phyloP scores from a whole-genome alignment of 2,113 vertebrate species.

The Anolis carolinensis region DNA sequence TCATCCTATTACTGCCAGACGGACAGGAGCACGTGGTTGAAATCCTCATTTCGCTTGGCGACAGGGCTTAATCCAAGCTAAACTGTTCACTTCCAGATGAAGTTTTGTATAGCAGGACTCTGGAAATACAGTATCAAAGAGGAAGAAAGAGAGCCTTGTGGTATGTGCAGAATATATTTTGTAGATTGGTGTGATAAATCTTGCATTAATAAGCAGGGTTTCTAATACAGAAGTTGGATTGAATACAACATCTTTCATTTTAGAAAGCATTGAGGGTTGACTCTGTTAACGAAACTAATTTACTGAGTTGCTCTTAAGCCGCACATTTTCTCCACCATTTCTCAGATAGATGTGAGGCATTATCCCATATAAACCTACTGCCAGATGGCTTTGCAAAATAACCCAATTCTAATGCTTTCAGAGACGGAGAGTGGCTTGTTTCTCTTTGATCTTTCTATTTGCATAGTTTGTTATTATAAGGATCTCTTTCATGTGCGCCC shows the following conservation, averaged over 20 bases:
- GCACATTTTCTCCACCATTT: neutral
- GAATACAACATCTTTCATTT: neutral
- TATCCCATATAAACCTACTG: neutral
- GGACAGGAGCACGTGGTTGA: neutral
- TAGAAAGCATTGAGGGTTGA: neutral
- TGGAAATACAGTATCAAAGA: neutral
- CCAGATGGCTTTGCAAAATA: neutral
- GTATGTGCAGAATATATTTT: neutral
- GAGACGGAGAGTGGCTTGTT: neutral
- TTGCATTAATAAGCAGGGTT: neutral
- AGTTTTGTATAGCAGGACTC: neutral
- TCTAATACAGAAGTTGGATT: neutral
- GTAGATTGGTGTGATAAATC: neutral
- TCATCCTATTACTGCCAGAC: neutral
- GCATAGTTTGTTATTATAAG: neutral
- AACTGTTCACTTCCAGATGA: neutral
- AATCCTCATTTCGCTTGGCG: neutral
- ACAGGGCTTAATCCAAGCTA: neutral
- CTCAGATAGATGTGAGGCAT: neutral
- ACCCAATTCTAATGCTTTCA: neutral
- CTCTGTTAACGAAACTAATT: neutral
- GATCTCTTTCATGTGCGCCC: neutral
- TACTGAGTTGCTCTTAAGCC: neutral
- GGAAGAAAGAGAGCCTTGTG: neutral
- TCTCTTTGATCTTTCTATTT: neutral